phyloP scores from a whole-genome alignment of 2,888 invertebrate genomes.

The Lasioglossum vierecki region DNA sequence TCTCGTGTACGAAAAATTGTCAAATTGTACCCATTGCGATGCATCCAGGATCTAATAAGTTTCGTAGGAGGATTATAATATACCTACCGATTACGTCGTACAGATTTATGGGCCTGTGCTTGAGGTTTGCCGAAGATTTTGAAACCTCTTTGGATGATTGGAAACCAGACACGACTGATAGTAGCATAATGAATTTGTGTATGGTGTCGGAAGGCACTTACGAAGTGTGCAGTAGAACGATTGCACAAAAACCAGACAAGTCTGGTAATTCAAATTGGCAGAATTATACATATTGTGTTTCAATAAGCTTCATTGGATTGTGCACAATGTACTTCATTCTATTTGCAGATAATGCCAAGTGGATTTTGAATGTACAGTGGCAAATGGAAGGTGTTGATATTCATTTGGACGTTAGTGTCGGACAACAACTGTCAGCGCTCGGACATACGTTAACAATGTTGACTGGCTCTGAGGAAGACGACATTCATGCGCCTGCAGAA shows the following conservation, averaged over 20 bases:
- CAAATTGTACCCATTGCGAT: neutral
- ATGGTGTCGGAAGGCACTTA: constrained; percentile 99
- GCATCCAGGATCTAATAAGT: neutral
- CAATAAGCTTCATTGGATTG: constrained; percentile 4
- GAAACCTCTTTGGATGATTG: constrained; percentile 98
- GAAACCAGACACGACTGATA: constrained; percentile 95
- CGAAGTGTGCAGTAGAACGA: constrained; percentile 97
- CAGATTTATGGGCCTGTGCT: constrained; percentile 94
- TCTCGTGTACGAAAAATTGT: neutral
- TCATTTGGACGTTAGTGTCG: constrained; percentile 97
- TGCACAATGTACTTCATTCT: constrained; percentile 22
- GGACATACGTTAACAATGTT: constrained; percentile 98
- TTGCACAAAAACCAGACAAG: constrained; percentile 91
- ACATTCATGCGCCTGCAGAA: constrained; percentile 88
- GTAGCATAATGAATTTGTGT: constrained; percentile 94
- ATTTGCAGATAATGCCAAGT: constrained; percentile 94
- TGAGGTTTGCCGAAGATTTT: constrained; percentile 98
- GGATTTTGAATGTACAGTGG: constrained; percentile 99
- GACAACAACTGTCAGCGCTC: constrained; percentile 96
- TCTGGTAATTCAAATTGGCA: constrained; percentile 84
- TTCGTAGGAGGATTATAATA: constrained; percentile 6
- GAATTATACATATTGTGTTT: neutral
- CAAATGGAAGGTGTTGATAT: constrained; percentile 99
- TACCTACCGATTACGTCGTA: constrained; percentile 10
- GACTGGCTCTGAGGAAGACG: constrained; percentile 95